Base-by-base conservation (phyloP, 2,888 invertebrate genomes). In the Quadroppia sp. region DNA sequence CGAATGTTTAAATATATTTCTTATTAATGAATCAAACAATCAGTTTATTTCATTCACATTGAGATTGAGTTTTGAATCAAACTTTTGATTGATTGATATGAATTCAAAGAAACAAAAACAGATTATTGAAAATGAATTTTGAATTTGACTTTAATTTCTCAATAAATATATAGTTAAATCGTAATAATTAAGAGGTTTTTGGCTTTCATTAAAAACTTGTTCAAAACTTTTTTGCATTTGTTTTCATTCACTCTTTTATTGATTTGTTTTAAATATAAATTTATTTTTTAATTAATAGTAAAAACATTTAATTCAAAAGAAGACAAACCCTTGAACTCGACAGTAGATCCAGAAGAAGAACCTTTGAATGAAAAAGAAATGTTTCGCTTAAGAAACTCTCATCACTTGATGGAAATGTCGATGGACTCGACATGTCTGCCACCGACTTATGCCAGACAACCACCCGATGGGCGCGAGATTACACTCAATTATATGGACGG, bases 381-480 rank as follows among this genome's bases (percentile, higher is more conserved):
- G 67, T 11, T 23, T 42, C 20, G 67, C 7, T 13, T 67, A 11
- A 20, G 40, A 23, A 67, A n/a, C 23, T 6, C 20, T 13, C 67
- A 32, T 3, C 11, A 32, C n/a, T 9, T 20, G 23, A 40, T 13
- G 20, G 67, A 61, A 20, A 20, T 61, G 4, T 32, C 61, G 20
- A 9, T 59, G 59, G 30, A 59, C 30, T 59, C 71, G 17, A 32
- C 69, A 23, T 72, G 45, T 76, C 64, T 77, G 64, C 82, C 82
- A 59, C 82, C 82, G 42, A 80, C 81, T 71, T 81, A 88, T 81
- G 88, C 89, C 71, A 86, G 90, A 79, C 88, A 89, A 81, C 90
- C 90, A 78, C 90, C 90, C 59, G 90, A 91, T 82, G 90, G 90
- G 79, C 89, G 90, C 82, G 91, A 91, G 45, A 72, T 72, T 20